A percentile compares a stretch with the other conserved stretches of the same genome.
These are phyloP conservation scores for Ommatoiulus sabulosus DNA, from an alignment of 2,888 invertebrate species.

Conservation along the genomic window DNA sequence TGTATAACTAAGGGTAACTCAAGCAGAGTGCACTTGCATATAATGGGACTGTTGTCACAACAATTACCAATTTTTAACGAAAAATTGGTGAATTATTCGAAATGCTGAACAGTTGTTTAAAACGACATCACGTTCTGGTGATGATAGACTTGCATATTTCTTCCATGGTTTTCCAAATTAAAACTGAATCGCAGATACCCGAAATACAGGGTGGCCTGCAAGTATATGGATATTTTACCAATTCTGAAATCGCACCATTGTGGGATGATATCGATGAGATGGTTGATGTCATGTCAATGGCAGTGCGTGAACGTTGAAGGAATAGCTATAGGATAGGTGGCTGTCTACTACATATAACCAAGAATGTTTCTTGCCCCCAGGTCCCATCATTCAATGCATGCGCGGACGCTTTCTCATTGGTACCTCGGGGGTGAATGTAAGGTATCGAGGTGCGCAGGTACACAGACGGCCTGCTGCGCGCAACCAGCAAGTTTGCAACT, in stretches of 20 bases:
- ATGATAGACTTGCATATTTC: neutral
- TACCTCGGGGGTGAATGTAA: neutral
- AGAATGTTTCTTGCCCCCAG: neutral
- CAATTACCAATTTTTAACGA: neutral
- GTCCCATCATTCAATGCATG: conserved; percentile 18
- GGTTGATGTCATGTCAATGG: neutral
- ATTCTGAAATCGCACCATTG: neutral
- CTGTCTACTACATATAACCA: neutral
- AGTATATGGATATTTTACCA: neutral
- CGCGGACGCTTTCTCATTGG: neutral
- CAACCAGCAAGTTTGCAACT: conserved; percentile 43
- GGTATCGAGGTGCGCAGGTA: neutral
- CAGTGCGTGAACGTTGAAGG: neutral
- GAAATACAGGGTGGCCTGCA: neutral
- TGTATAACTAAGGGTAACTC: too few relatives aligned
- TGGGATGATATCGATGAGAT: conserved; percentile 1
- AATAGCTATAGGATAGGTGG: neutral
- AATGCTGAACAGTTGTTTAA: neutral
- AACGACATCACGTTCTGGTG: neutral
- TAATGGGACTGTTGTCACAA: neutral
- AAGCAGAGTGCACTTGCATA: too few relatives aligned
- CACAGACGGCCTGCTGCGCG: conserved; percentile 4
- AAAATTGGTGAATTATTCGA: neutral
- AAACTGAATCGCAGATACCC: neutral
- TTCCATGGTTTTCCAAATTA: too few relatives aligned